Evolutionary conservation across 2,113 vertebrate genomes (phyloP).

Genomic region (Pedionomus torquatus): DNA sequence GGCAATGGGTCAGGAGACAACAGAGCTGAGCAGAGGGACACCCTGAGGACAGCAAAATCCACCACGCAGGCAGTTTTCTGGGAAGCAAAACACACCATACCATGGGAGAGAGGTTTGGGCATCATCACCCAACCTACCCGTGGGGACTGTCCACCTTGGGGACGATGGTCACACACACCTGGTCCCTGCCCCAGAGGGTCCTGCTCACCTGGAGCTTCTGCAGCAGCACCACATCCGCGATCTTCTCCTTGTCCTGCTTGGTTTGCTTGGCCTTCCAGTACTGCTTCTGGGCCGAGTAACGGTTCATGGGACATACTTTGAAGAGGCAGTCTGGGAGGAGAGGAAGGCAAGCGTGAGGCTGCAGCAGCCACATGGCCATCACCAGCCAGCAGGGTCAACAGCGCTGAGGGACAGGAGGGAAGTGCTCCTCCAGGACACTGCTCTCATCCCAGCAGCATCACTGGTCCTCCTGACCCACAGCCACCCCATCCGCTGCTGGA

Average conservation of each 20-base stretch:
- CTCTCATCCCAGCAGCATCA: neutral
- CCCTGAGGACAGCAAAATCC: neutral
- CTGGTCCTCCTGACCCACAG: neutral
- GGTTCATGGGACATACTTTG: conserved; percentile 97
- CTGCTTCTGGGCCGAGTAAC: conserved; percentile 98
- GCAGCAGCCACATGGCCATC: fast-evolving
- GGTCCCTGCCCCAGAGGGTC: neutral
- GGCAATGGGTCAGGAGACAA: neutral
- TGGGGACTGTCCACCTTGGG: fast-evolving
- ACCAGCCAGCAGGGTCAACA: fast-evolving
- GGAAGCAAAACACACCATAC: neutral
- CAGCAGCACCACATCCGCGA: conserved; percentile 88
- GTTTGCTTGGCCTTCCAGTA: conserved; percentile 99
- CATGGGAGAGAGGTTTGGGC: neutral
- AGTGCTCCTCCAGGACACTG: neutral
- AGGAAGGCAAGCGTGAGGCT: neutral
- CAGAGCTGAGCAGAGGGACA: neutral
- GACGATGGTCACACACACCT: neutral
- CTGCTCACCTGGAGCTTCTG: conserved; percentile 92
- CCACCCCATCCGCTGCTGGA: neutral
- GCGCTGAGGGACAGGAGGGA: neutral
- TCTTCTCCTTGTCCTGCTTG: conserved; percentile 98
- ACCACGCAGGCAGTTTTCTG: neutral
- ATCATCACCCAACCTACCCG: neutral
- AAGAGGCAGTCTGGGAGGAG: conserved; percentile 90